phyloP scores from a whole-genome alignment of 2,797 vertebrate genomes.

The Sebastolobus altivelis region DNA sequence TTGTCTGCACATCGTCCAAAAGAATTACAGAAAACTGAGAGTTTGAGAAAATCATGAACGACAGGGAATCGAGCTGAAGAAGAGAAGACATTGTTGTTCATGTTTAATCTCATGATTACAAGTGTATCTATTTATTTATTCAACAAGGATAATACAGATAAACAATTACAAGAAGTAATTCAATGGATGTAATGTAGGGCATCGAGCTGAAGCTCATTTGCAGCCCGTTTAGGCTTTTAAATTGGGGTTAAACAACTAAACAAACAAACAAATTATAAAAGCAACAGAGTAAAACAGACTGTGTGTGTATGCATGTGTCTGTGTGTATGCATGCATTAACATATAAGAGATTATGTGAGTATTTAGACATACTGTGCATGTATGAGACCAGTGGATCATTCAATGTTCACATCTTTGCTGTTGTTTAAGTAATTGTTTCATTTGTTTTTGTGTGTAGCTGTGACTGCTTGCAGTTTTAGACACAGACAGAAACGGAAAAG shows the following conservation, averaged over 20 bases:
- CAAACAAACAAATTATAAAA: slow-evolving; percentile 10
- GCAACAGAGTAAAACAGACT: not conserved
- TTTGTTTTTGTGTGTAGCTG: not conserved
- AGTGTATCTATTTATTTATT: not conserved
- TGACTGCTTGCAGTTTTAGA: not conserved
- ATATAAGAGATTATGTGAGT: not conserved
- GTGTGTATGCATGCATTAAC: not conserved
- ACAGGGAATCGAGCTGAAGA: not conserved
- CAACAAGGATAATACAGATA: not conserved
- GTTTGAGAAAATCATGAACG: not conserved
- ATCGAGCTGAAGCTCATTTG: not conserved
- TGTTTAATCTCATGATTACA: not conserved
- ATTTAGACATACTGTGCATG: not conserved
- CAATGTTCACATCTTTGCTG: not conserved
- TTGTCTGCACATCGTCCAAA: slow-evolving; percentile 8
- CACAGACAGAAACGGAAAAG: not conserved
- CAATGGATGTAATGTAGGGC: not conserved
- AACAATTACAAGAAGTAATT: not conserved
- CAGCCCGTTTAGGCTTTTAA: slow-evolving; percentile 2
- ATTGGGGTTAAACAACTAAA: not conserved
- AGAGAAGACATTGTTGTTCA: not conserved
- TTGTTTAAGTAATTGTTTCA: not conserved
- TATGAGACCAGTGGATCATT: not conserved
- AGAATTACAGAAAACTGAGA: slow-evolving; percentile 17
- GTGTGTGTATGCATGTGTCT: not conserved